phyloP scores from a whole-genome alignment of 1,140 invertebrate genomes.

The Papilio polyxenes region DNA sequence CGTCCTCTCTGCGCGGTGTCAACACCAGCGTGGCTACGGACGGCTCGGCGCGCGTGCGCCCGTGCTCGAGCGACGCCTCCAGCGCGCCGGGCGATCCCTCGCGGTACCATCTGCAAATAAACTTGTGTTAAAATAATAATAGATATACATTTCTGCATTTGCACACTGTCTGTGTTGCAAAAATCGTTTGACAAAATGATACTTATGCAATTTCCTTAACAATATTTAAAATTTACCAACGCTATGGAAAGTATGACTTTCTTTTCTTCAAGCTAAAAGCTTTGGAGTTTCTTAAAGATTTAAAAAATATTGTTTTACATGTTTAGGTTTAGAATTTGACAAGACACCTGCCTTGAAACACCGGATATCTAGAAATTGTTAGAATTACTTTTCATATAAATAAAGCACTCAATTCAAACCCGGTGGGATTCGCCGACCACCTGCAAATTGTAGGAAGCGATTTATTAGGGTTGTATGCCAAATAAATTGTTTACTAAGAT shows the following conservation, averaged over 20 bases:
- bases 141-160: not conserved
- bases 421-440: not conserved
- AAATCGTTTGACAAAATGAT: no score
- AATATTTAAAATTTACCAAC: no score
- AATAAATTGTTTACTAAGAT: not conserved
- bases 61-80: conserved; percentile 84
- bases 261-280: no score
- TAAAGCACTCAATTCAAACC: not conserved
- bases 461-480: not conserved
- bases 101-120: conserved; percentile 84
- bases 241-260: no score
- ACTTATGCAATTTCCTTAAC: no score
- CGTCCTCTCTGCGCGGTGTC: conserved; percentile 90
- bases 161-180: no score
- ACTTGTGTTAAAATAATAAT: not conserved
- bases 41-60: conserved; percentile 85
- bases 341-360: no score
- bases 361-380: not conserved
- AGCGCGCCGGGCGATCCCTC: conserved; percentile 84
- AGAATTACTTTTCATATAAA: not conserved
- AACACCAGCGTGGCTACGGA: conserved; percentile 88
- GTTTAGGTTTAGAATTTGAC: no score
- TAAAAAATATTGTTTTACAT: no score
- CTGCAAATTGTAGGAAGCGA: not conserved
- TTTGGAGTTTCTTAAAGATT: no score